Evolutionary conservation across 1,140 invertebrate species (phyloP), one percentile per base, ranked within the genome.

Genomic region (Episyrphus balteatus): DNA sequence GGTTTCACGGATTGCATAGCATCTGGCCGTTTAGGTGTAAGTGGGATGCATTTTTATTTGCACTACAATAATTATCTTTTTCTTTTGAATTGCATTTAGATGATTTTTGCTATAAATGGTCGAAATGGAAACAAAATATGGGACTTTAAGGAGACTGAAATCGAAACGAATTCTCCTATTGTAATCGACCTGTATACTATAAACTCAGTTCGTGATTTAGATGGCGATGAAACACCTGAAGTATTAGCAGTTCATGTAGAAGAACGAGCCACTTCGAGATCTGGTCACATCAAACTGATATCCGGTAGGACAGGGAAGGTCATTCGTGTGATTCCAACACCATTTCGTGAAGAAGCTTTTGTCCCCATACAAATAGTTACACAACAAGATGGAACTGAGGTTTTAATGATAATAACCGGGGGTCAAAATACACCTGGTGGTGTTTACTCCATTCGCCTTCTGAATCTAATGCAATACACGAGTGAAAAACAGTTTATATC

Each of bases 191-290:
- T 80, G 7, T 77, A 80, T 67, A 81, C 85, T 30, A 80, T 83
- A 0, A 83, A 84, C 56, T 79, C 78, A 57, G 74, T 88, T 18
- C 57, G 72, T 13, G 88, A 92, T 68, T 59, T 85, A 34, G 77
- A 90, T 65, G 76, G 72, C 13, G 88, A 91, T 69, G 75, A 73
- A 7, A 62, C 86, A 42, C 71, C 75, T 1, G 88, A 92, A 59
- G 64, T 91, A 31, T 67, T 91, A 13, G 76, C 79, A 1, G 77
- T 83, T 2, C 84, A 89, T 62, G 74, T 78, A 14, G 66, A 72
- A 33, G 71, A 78, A 59, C 55, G 68, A 19, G 59, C 59, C 46
- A 59, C 61, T 43, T 62, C 64, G 3, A 70, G 64, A 33, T 68
- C 68, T 7, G 83, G 83, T 3, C 73, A 81, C 58, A 69, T 90